Percentiles rank a stretch among this genome's conserved stretches.
Conservation (phyloP, 2,797 vertebrate species). For the Trachurus trachurus region DNA sequence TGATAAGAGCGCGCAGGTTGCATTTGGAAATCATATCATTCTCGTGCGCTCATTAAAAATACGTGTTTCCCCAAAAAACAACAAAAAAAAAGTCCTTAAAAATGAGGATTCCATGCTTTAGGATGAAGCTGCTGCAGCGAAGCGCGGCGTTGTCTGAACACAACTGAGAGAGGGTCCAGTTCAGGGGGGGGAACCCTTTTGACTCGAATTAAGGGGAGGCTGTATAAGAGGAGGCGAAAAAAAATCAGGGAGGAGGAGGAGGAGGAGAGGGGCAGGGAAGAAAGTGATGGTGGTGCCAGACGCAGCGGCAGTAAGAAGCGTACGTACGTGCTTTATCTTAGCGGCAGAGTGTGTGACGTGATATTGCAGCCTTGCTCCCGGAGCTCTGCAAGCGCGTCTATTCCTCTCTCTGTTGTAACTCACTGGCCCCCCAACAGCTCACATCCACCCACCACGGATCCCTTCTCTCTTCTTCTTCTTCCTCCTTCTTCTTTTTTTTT, state of each 20-base stretch:
- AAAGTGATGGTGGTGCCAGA: slow-evolving; percentile 82
- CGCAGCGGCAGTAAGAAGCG: slow-evolving; percentile 82
- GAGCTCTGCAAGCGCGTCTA: slow-evolving; percentile 82
- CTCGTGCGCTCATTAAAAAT: slow-evolving; percentile 13
- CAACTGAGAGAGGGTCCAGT: slow-evolving; percentile 76
- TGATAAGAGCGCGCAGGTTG: slow-evolving; percentile 31
- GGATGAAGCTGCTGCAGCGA: slow-evolving; percentile 47
- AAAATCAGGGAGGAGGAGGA: not conserved
- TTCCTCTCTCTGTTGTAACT: slow-evolving; percentile 84
- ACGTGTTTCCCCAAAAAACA: not conserved
- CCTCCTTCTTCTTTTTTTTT: slow-evolving; percentile 8
- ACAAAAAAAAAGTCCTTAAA: slow-evolving; percentile 51
- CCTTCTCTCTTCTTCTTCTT: slow-evolving; percentile 56
- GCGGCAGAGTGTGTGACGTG: slow-evolving; percentile 88
- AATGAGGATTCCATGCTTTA: slow-evolving; percentile 61
- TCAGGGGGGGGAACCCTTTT: slow-evolving; percentile 74
- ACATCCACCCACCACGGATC: slow-evolving; percentile 88
- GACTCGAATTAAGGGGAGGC: slow-evolving; percentile 73
- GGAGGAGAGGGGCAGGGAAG: slow-evolving; percentile 63
- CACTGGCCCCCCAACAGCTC: slow-evolving; percentile 84
- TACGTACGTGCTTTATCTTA: slow-evolving; percentile 88
- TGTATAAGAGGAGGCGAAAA: slow-evolving; percentile 27
- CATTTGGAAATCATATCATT: slow-evolving; percentile 35
- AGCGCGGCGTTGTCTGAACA: slow-evolving; percentile 58
- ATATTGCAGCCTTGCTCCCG: slow-evolving; percentile 86